phyloP scores from a whole-genome alignment of 92 coral and sea anemone species.

The Anthopleura xanthogrammica region DNA sequence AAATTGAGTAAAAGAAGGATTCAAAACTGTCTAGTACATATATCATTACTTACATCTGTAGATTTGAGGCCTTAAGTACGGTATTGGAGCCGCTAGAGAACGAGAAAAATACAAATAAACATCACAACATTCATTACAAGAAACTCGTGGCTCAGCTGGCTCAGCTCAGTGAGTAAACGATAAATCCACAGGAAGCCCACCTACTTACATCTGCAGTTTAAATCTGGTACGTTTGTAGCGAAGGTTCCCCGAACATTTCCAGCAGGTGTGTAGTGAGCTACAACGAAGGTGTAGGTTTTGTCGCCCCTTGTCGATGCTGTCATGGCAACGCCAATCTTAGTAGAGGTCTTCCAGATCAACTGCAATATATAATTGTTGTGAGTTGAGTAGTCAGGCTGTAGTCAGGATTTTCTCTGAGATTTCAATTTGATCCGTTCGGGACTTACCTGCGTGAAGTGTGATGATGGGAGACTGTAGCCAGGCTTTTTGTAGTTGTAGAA shows the following conservation, averaged over 20 bases:
- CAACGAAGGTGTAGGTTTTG: constrained; percentile 10
- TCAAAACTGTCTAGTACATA: too few species aligned
- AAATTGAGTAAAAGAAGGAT: too few species aligned
- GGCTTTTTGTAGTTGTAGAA: constrained; percentile 16
- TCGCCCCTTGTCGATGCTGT: constrained; percentile 10
- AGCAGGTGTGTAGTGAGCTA: constrained; percentile 13
- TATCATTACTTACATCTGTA: background rate
- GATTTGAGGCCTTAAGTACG: background rate
- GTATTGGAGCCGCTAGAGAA: background rate
- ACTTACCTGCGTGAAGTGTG: constrained; percentile 25
- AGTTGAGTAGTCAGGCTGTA: background rate
- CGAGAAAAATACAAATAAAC: background rate
- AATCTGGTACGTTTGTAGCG: constrained; percentile 1
- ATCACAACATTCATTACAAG: background rate
- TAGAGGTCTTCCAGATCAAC: constrained; percentile 21
- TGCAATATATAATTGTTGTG: background rate
- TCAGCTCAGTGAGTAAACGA: background rate
- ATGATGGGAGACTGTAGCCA: constrained; percentile 13
- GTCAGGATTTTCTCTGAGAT: background rate
- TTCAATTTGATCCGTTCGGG: background rate
- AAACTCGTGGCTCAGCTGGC: background rate
- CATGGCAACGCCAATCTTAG: constrained; percentile 21
- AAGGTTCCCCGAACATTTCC: constrained; percentile 11
- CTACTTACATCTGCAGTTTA: background rate
- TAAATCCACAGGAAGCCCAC: background rate